Evolutionary conservation across 2,113 vertebrate species (phyloP), one percentile per base, ranked within the genome.

Genomic region (Melanocharis versteri): DNA sequence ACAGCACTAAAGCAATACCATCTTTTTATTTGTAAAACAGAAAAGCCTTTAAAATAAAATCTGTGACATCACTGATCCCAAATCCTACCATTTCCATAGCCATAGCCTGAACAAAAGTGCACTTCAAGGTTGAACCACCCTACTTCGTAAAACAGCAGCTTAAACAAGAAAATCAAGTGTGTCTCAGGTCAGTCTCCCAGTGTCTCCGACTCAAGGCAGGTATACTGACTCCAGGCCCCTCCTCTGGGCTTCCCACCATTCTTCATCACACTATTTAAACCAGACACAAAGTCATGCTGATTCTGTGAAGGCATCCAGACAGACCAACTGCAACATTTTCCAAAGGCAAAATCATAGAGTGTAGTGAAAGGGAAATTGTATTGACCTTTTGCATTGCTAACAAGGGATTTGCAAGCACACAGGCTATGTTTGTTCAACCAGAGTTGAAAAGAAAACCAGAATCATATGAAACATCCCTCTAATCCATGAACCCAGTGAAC

Each of bases 401-500:
- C 86, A 94, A 83, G 54, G 91, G 94, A 96, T 97, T 96, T 95
- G 87, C 82, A 78, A 94, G 82, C 94, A 88, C 90, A 83, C 84
- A 75, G 90, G 57, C 77, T 83, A 75, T 91, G 60, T 96, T 97
- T 96, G 77, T 93, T 96, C 93, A 97, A 78, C 72, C 61, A 83
- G 84, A 95, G 76, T 83, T 92, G 83, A 94, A 95, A 96, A 97
- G 89, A 93, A 94, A 96, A 95, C 69, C 83, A 88, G 94, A 96
- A 95, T 93, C 87, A 94, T 97, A 96, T 76, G 87, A 96, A 96
- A 93, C 84, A 93, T 95, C 93, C 50, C 91, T 96, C 76, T 97
- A 96, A 96, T 97, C 94, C 95, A 94, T 76, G 61, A 90, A 87
- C 73, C 82, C 93, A 87, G 96, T 64, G 76, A 93, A 86, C 84